phyloP scores from a whole-genome alignment of 2,113 vertebrate species.

The Melanostigma gelatinosum region DNA sequence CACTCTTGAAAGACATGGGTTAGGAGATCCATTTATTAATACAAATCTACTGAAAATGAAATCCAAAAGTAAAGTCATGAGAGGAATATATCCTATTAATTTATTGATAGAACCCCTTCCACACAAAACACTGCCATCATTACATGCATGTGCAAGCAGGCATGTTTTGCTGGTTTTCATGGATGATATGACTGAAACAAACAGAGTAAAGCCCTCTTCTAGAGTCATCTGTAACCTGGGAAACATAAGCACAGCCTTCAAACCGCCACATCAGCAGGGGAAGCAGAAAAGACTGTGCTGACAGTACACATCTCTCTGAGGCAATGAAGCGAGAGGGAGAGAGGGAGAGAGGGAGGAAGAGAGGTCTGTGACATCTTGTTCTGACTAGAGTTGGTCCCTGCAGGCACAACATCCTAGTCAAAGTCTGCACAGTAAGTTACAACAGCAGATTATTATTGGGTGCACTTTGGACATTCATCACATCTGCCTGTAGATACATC shows the following conservation, averaged over 20 bases:
- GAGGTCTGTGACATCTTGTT: not conserved
- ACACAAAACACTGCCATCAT: not conserved
- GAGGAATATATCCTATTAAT: not conserved
- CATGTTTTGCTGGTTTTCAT: slow-evolving; percentile 27
- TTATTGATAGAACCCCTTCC: not conserved
- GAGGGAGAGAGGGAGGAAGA: not conserved
- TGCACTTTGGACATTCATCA: not conserved
- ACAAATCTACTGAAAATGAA: not conserved
- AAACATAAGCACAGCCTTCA: slow-evolving; percentile 62
- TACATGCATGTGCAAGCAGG: slow-evolving; percentile 1
- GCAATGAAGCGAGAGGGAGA: slow-evolving; percentile 62
- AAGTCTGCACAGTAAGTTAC: not conserved
- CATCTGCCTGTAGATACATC: not conserved
- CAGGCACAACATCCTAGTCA: slow-evolving; percentile 10
- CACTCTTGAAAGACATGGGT: not conserved
- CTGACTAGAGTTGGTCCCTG: not conserved
- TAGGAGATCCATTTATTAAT: not conserved
- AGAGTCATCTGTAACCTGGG: slow-evolving; percentile 58
- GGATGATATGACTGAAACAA: slow-evolving; percentile 36
- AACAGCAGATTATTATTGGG: not conserved
- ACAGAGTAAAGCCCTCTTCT: slow-evolving; percentile 12
- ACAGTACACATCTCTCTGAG: slow-evolving; percentile 73
- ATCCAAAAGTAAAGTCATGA: not conserved
- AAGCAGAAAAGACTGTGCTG: slow-evolving; percentile 69
- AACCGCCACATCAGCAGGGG: slow-evolving; percentile 76